Base-by-base conservation (phyloP, 2,797 vertebrate genomes). In the Gouania willdenowi region DNA sequence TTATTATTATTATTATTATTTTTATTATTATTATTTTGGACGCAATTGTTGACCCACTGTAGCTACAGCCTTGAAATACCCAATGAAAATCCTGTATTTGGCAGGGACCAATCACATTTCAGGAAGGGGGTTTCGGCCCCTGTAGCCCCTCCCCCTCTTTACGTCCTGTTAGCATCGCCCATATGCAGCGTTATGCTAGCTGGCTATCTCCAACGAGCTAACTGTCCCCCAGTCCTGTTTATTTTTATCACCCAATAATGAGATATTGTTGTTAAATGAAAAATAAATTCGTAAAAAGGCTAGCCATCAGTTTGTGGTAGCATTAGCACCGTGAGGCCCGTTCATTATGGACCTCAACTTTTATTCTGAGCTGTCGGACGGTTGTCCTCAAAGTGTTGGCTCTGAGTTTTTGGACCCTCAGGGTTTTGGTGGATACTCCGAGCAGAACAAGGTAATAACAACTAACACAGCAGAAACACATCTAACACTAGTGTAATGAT, bases 281-380 rank as follows among this genome's bases (percentile, higher is more conserved):
- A n/a, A n/a, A n/a, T n/a, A n/a, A n/a, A n/a, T n/a, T n/a, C n/a
- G n/a, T n/a, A n/a, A n/a, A n/a, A n/a, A n/a, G n/a, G n/a, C n/a
- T n/a, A n/a, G n/a, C n/a, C n/a, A n/a, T n/a, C n/a, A n/a, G n/a
- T n/a, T n/a, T n/a, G n/a, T n/a, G n/a, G n/a, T n/a, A n/a, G n/a
- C n/a, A n/a, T n/a, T n/a, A n/a, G n/a, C n/a, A n/a, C n/a, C n/a
- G n/a, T n/a, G n/a, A 22, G 14, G 6, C 20, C 1, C 1, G 27
- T 37, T 40, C 8, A 66, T 14, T 18, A 89, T 89, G 87, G 87
- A 89, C 35, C 78, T 87, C 1, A 84, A 88, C 76, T 89, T 88
- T 66, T 89, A 89, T 54, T 82, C 85, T 0, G 82, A 86, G 6
- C 54, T 89, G 21, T 75, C 87, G 26, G 83, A 81, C 26, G 76